Percentiles rank a stretch among this genome's conserved stretches.
Conservation (phyloP, 2,113 vertebrate genomes). For the Chaetops frenatus region DNA sequence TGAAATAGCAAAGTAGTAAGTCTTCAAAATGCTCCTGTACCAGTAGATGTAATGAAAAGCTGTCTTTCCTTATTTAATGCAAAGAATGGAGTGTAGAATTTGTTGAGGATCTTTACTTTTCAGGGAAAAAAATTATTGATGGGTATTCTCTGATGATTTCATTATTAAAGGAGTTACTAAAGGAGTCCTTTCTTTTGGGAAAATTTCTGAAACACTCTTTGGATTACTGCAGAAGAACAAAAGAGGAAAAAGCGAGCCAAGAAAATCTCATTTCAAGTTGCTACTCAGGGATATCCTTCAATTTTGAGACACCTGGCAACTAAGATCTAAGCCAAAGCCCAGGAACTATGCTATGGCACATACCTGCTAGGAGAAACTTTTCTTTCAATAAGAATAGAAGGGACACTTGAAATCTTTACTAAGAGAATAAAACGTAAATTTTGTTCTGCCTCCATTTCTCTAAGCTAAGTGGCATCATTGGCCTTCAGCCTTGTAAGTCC, state of each 20-base stretch:
- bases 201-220: background rate
- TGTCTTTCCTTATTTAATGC: background rate
- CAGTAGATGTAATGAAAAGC: background rate
- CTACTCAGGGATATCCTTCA: background rate
- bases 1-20: background rate
- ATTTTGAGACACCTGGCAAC: background rate
- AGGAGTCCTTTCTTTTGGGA: background rate
- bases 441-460: background rate
- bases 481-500: background rate
- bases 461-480: background rate
- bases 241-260: background rate
- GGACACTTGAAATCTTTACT: background rate
- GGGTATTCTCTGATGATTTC: background rate
- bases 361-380: background rate
- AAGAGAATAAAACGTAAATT: background rate
- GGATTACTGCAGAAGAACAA: background rate
- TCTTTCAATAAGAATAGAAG: background rate
- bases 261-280: background rate
- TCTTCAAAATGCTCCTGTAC: background rate
- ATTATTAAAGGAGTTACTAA: background rate
- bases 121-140: background rate
- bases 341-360: background rate
- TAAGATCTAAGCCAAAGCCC: background rate
- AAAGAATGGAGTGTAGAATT: background rate
- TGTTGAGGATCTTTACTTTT: background rate